Conservation (phyloP, 1,140 invertebrate species). For the Drosophila kikkawai region DNA sequence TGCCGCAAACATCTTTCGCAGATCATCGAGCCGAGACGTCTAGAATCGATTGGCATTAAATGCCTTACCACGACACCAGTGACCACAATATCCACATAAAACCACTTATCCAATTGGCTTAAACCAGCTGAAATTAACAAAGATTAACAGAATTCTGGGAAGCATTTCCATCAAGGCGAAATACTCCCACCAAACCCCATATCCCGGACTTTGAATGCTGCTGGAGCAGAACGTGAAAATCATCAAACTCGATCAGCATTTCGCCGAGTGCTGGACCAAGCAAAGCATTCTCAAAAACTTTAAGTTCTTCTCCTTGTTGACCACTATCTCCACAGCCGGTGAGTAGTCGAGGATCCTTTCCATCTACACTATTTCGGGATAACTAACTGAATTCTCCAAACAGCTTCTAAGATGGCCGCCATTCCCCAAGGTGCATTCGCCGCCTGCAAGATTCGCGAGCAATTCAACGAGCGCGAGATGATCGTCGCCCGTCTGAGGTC, state of each 20-base stretch:
- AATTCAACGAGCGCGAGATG: constrained; percentile 84
- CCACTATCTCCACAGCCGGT: constrained; percentile 46
- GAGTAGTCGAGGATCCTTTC: constrained; percentile 6
- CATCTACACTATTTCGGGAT: neutral
- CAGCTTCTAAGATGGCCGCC: constrained; percentile 84
- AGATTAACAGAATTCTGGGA: neutral
- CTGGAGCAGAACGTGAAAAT: constrained; percentile 49
- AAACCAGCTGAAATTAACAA: constrained; percentile 2
- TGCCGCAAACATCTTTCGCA: constrained; percentile 1
- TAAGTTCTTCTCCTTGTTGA: constrained; percentile 29
- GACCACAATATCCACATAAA: constrained; percentile 20
- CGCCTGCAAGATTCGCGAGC: constrained; percentile 86
- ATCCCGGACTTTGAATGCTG: constrained; percentile 52
- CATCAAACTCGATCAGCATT: constrained; percentile 53
- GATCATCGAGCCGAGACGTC: constrained; percentile 28
- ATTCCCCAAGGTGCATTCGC: constrained; percentile 87
- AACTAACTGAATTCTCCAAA: neutral
- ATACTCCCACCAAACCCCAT: constrained; percentile 16
- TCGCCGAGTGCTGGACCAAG: constrained; percentile 42
- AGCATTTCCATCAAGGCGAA: constrained; percentile 22
- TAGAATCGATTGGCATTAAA: constrained; percentile 49
- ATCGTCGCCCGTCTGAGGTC: constrained; percentile 75
- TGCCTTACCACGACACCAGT: constrained; percentile 25
- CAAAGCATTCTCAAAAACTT: constrained; percentile 33
- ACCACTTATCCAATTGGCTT: neutral